A percentile compares a stretch with the other conserved stretches of the same genome.
Evolutionary conservation across 2,797 vertebrate genomes (phyloP).

Genomic region (Aplochiton taeniatus): DNA sequence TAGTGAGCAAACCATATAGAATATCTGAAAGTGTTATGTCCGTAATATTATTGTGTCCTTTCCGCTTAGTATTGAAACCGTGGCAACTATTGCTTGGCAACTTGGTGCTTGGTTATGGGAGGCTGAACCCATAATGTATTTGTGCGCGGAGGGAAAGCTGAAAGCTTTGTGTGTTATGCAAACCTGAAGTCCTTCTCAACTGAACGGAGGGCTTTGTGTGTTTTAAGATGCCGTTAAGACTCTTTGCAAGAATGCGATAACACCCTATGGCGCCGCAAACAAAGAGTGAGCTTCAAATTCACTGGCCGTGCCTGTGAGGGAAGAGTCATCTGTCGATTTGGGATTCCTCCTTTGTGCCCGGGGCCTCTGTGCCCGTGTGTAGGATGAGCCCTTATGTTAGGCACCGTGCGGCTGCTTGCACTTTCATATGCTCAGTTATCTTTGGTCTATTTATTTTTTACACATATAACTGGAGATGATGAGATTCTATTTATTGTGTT

Average conservation of each 20-base stretch:
- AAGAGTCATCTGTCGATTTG: constrained; percentile 6
- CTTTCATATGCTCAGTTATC: constrained; percentile 33
- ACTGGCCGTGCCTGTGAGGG: background rate
- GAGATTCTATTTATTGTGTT: constrained; percentile 55
- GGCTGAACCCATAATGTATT: constrained; percentile 16
- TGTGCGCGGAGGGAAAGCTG: constrained; percentile 2
- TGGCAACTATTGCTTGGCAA: constrained; percentile 13
- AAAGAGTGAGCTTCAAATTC: too few species aligned
- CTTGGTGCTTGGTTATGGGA: constrained; percentile 22
- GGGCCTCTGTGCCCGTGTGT: constrained; percentile 17
- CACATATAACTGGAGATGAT: constrained; percentile 16
- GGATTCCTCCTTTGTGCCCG: background rate
- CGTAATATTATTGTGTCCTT: constrained; percentile 22
- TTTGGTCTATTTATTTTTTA: constrained; percentile 49
- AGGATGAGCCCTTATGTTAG: background rate
- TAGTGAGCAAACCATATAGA: background rate
- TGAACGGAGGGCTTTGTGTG: constrained; percentile 16
- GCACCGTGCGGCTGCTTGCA: constrained; percentile 27
- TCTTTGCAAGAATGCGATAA: background rate
- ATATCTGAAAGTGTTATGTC: constrained; percentile 4
- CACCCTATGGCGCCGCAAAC: too few species aligned
- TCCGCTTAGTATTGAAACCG: constrained; percentile 24
- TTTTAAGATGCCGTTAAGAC: constrained; percentile 36
- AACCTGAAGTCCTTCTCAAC: constrained; percentile 43
- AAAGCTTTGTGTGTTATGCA: constrained; percentile 21